Percentiles rank a stretch among this genome's conserved stretches.
Conservation (phyloP, 37 sponge, comb jelly and placozoan genomes). For the Aplysina aerophoba region DNA sequence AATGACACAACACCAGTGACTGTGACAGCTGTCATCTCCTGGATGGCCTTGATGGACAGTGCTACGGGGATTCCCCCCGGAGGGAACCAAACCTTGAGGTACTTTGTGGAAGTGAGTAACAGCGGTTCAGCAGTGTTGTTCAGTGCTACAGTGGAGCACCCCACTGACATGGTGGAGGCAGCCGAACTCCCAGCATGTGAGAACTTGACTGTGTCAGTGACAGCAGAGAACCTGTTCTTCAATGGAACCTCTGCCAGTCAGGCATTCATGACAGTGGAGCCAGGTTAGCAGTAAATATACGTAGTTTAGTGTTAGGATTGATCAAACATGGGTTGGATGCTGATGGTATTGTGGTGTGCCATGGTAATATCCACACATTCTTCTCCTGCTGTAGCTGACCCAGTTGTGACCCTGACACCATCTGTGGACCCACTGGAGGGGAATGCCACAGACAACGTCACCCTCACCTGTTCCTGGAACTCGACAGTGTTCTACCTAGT, state of each 20-base stretch:
- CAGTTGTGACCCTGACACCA: conserved; percentile 7
- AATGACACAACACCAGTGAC: too few relatives aligned
- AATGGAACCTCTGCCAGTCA: too few relatives aligned
- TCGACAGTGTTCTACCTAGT: neutral
- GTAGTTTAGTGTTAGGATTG: too few relatives aligned
- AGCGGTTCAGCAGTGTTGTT: too few relatives aligned
- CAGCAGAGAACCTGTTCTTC: neutral
- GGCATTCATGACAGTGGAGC: too few relatives aligned
- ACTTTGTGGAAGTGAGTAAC: neutral
- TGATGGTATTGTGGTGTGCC: too few relatives aligned
- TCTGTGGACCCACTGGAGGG: too few relatives aligned
- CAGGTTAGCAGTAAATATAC: too few relatives aligned
- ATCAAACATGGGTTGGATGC: too few relatives aligned
- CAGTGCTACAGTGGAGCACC: too few relatives aligned
- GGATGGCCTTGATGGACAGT: neutral
- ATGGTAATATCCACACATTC: neutral
- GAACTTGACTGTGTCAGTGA: neutral
- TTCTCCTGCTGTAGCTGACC: neutral
- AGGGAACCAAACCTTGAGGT: neutral
- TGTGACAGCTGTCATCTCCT: neutral
- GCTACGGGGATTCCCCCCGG: conserved; percentile 2
- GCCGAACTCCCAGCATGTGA: neutral
- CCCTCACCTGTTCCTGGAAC: neutral
- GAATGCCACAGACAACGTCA: neutral
- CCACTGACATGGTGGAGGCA: neutral